These are phyloP conservation scores for Diorhabda carinulata DNA, from an alignment of 1,140 invertebrate species.

Conservation along the genomic window DNA sequence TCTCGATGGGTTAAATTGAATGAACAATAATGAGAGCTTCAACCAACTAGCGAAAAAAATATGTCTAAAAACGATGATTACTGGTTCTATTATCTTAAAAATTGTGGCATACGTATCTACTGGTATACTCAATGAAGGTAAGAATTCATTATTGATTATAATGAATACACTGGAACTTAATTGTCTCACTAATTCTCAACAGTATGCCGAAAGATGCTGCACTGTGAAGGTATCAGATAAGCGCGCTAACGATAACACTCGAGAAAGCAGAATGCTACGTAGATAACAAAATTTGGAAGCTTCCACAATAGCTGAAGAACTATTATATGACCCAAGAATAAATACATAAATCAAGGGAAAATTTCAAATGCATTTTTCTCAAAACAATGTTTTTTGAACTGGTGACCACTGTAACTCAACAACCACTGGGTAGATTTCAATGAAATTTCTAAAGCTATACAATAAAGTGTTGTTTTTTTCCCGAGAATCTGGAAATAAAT, in stretches of 20 bases:
- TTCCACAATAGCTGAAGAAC: background rate
- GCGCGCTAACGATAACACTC: conserved; percentile 1
- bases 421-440: no score
- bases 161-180: background rate
- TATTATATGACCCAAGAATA: conserved; percentile 3
- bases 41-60: conserved; percentile 35
- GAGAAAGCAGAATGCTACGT: background rate
- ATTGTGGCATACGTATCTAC: background rate
- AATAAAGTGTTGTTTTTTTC: no score
- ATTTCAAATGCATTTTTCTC: no score
- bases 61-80: conserved; percentile 24
- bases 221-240: background rate
- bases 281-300: background rate
- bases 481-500: no score
- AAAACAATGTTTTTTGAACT: no score
- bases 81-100: conserved; percentile 10
- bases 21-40: conserved; percentile 33
- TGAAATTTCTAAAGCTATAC: no score
- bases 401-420: no score
- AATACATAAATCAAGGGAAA: background rate
- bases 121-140: background rate
- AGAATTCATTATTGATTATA: background rate
- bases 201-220: conserved; percentile 4
- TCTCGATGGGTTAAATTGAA: conserved; percentile 33
- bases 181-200: background rate